phyloP scores from a whole-genome alignment of 2,888 invertebrate species.

The Leptinotarsa rubiginosa region DNA sequence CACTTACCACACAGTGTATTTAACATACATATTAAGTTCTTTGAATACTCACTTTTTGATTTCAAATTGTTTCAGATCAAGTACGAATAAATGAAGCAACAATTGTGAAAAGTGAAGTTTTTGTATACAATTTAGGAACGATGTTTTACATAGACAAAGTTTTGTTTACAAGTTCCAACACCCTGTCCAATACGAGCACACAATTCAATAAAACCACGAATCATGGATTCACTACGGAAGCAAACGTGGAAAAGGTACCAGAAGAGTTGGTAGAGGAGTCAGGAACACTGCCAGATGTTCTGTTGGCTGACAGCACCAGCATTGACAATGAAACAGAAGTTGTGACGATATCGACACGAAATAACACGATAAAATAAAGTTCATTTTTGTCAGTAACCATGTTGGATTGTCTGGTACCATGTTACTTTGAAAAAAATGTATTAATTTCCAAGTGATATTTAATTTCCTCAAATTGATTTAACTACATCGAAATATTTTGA shows the following conservation, averaged over 20 bases:
- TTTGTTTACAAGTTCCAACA: slow-evolving; percentile 65
- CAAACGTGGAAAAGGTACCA: slow-evolving; percentile 60
- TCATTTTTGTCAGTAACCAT: background rate
- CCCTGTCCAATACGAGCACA: slow-evolving; percentile 52
- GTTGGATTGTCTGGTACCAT: background rate
- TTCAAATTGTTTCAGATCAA: slow-evolving; percentile 62
- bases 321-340: slow-evolving; percentile 48
- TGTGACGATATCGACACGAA: slow-evolving; percentile 33
- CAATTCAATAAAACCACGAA: slow-evolving; percentile 40
- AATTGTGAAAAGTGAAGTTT: slow-evolving; percentile 73
- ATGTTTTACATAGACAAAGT: slow-evolving; percentile 75
- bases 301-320: slow-evolving; percentile 60
- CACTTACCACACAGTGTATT: no score
- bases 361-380: slow-evolving; percentile 45
- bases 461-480: background rate
- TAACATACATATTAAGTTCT: no score
- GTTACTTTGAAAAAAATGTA: background rate
- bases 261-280: slow-evolving; percentile 61
- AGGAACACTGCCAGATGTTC: slow-evolving; percentile 62
- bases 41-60: background rate
- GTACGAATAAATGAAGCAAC: slow-evolving; percentile 70
- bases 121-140: slow-evolving; percentile 75
- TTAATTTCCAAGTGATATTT: background rate
- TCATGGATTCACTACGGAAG: slow-evolving; percentile 48
- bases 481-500: background rate